phyloP scores from a whole-genome alignment of 1,140 invertebrate species.

The Aphaenogaster rudis region DNA sequence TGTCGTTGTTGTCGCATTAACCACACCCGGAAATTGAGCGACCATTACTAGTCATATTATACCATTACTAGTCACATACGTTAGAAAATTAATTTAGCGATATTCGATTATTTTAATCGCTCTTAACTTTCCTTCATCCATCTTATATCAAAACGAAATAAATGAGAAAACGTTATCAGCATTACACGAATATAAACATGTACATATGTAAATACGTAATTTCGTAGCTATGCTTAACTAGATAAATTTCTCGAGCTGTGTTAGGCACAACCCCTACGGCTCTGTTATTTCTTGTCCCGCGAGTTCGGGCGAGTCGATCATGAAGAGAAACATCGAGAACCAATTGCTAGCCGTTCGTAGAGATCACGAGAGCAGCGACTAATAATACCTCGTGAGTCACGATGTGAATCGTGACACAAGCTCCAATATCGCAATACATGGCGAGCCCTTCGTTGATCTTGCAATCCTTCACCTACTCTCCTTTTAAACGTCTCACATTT shows the following conservation, averaged over 20 bases:
- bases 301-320: not conserved
- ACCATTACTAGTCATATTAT: constrained; percentile 42
- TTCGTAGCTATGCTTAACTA: not conserved
- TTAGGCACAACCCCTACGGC: not conserved
- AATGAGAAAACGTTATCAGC: not conserved
- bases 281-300: constrained; percentile 26
- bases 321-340: constrained; percentile 23
- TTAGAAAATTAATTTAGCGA: constrained; percentile 59
- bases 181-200: not conserved
- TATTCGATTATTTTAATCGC: not conserved
- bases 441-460: not conserved
- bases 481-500: not conserved
- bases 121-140: not conserved
- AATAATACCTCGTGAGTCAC: constrained; percentile 78
- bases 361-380: constrained; percentile 72
- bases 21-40: constrained; percentile 32
- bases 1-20: constrained; percentile 25
- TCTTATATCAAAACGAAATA: not conserved
- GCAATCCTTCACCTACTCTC: constrained; percentile 12
- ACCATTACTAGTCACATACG: constrained; percentile 30
- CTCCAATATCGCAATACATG: constrained; percentile 60
- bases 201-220: not conserved
- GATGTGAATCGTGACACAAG: constrained; percentile 73
- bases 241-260: constrained; percentile 33
- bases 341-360: constrained; percentile 66